These are phyloP conservation scores for Saguinus midas DNA, from an alignment of 2,113 vertebrate genomes.

Conservation along the genomic window DNA sequence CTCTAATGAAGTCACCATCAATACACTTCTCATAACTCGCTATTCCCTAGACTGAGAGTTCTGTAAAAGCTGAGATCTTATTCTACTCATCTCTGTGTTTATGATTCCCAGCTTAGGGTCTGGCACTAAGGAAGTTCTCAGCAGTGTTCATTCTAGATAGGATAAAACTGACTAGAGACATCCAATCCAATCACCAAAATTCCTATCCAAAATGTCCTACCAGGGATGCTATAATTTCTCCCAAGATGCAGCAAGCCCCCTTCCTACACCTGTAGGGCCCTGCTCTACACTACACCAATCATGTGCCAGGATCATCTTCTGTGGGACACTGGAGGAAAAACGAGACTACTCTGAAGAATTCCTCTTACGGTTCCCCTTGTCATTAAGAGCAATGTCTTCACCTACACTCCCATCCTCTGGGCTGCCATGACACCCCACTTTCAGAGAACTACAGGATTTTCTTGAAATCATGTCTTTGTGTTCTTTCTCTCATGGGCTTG, in stretches of 20 bases:
- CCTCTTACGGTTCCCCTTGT: no score
- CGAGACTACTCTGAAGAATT: no score
- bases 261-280: not conserved
- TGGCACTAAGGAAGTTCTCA: not conserved
- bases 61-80: not conserved
- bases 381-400: no score
- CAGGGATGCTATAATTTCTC: not conserved
- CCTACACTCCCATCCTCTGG: no score
- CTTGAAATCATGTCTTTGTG: no score
- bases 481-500: no score
- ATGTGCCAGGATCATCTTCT: no score
- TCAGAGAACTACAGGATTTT: no score
- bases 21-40: not conserved
- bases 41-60: not conserved
- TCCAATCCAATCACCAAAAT: not conserved
- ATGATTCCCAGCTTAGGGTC: not conserved
- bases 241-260: not conserved
- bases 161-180: not conserved
- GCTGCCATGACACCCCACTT: no score
- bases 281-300: no score
- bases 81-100: not conserved
- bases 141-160: not conserved
- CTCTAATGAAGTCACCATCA: not conserved
- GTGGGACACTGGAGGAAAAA: no score
- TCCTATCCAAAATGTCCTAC: not conserved